Evolutionary conservation across 2,888 invertebrate genomes (phyloP).

Genomic region (Apocheima hispidaria): DNA sequence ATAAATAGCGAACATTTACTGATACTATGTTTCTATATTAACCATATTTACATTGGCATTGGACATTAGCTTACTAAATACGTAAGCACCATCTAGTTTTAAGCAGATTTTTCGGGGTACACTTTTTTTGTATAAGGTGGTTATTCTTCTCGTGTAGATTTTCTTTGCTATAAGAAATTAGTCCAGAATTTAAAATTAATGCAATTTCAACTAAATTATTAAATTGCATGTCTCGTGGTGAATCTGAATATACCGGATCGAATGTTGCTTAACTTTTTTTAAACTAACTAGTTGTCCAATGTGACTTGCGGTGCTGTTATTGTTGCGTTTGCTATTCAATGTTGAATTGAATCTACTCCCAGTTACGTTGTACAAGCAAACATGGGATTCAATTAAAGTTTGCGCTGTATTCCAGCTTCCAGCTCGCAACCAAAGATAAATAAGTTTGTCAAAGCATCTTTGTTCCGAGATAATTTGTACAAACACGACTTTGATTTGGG

Average conservation of each 20-base stretch:
- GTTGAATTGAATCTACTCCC: constrained; percentile 11
- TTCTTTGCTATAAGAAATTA: too few relatives aligned
- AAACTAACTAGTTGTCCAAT: background rate
- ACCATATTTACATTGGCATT: too few relatives aligned
- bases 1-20: too few relatives aligned
- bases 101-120: too few relatives aligned
- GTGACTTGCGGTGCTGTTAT: constrained; percentile 1
- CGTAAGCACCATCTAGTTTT: too few relatives aligned
- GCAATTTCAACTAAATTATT: too few relatives aligned
- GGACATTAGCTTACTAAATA: too few relatives aligned
- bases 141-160: too few relatives aligned
- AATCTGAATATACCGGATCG: background rate
- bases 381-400: constrained; percentile 22
- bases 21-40: too few relatives aligned
- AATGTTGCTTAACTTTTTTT: background rate
- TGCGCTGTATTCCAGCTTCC: constrained; percentile 1
- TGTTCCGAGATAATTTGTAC: constrained; percentile 11
- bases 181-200: too few relatives aligned
- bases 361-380: constrained; percentile 18
- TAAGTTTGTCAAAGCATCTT: constrained; percentile 20
- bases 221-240: too few relatives aligned
- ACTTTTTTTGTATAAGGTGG: too few relatives aligned
- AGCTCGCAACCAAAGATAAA: constrained; percentile 6
- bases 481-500: constrained; percentile 1
- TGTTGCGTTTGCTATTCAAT: constrained; percentile 15